Percentiles rank a stretch among this genome's conserved stretches.
Conservation (phyloP, 2,113 vertebrate species). For the Caranx ignobilis region DNA sequence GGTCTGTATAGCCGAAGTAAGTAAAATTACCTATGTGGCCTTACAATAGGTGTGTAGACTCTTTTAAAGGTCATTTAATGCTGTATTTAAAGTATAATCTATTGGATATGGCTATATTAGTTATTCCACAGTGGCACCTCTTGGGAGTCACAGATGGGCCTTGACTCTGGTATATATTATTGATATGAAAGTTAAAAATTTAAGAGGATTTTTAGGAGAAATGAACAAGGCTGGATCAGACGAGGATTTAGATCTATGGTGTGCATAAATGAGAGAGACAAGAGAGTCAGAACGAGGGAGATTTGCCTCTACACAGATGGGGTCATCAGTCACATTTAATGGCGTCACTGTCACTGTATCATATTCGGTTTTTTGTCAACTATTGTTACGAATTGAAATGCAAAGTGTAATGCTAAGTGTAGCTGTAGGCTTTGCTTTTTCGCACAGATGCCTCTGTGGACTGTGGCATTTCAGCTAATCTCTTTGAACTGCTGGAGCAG, state of each 20-base stretch:
- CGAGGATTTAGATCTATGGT: conserved; percentile 32
- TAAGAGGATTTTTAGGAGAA: conserved; percentile 38
- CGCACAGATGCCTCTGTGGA: conserved; percentile 36
- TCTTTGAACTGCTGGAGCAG: conserved; percentile 42
- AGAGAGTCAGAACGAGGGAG: conserved; percentile 1
- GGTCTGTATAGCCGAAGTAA: conserved; percentile 1
- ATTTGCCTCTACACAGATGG: conserved; percentile 3
- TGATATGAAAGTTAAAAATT: conserved; percentile 30
- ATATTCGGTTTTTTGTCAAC: conserved; percentile 23
- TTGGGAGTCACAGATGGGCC: not conserved
- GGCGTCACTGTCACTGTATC: conserved; percentile 14
- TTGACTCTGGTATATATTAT: conserved; percentile 6
- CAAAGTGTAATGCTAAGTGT: conserved; percentile 18
- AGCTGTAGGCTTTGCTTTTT: conserved; percentile 45
- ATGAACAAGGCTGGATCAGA: conserved; percentile 12
- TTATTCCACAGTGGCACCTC: not conserved
- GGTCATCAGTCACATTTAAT: conserved; percentile 43
- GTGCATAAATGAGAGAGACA: conserved; percentile 34
- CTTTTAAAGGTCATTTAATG: not conserved
- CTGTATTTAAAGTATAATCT: conserved; percentile 18
- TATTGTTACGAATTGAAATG: conserved; percentile 35
- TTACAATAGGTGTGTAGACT: not conserved
- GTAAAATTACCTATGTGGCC: not conserved
- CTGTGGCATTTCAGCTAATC: conserved; percentile 62
- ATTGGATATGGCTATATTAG: not conserved